Evolutionary conservation across 2,888 invertebrate species (phyloP), one percentile per base, ranked within the genome.

Genomic region (Thelaira solivaga): DNA sequence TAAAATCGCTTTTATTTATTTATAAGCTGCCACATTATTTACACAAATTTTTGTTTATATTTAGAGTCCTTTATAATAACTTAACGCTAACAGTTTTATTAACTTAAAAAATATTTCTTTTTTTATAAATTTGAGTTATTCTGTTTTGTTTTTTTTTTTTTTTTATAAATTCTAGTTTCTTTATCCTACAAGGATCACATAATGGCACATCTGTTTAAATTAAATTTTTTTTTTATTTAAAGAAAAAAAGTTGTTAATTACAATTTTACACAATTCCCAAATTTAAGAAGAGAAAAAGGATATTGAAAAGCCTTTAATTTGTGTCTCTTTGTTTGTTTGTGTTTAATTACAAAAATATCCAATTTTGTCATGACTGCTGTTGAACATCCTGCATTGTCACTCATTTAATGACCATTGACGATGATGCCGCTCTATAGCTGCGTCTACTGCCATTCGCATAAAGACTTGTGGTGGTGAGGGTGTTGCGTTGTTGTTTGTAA

Each of bases 391-490:
- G n/a, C n/a, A n/a, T 13, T 51, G 29, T 13, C 31, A 77, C 64
- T 73, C 76, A 76, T 61, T 80, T 80, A 34, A 73, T 72, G 7
- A 76, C 78, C 49, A 71, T 41, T 39, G 75, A 45, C 16, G 76
- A n/a, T 8, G 76, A 24, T 36, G 80, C 47, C 36, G 80, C 79
- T 11, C 84, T 82, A 31, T 80, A 82, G 6, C 69, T 74, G 24
- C 86, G 85, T 3, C 87, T 83, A 76, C 84, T 85, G 51, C 83
- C 80, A 31, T 84, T 82, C 16, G 85, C 81, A 65, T 83, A 84
- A 10, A 86, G 83, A 49, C 86, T 87, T 51, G 86, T 83, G 16
- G 84, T 86, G 49, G 84, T 85, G 34, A 85, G 83, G 43, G 83
- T 84, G 45, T 82, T 82, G 22, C 82, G 82, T 53, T 68, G 85